Percentiles rank a stretch among this genome's conserved stretches.
phyloP scores from a whole-genome alignment of 2,797 vertebrate species.

The Halcyon chelicuti region DNA sequence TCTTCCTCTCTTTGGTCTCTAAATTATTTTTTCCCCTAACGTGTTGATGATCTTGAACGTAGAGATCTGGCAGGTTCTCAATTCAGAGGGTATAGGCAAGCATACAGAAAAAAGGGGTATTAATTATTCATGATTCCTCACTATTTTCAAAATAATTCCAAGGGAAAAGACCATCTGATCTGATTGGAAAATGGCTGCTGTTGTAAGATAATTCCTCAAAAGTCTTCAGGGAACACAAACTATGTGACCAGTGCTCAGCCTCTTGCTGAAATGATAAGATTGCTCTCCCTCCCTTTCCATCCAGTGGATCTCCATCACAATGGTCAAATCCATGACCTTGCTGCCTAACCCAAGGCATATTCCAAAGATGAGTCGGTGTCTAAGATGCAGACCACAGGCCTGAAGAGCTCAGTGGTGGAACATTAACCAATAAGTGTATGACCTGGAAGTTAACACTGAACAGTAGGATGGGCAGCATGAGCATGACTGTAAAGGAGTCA shows the following conservation, averaged over 20 bases:
- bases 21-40: neutral
- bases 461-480: neutral
- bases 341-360: neutral
- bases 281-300: neutral
- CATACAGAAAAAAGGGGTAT: neutral
- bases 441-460: neutral
- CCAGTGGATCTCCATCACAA: neutral
- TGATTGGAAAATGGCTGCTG: neutral
- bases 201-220: neutral
- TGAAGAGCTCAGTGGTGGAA: neutral
- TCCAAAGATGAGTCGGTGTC: neutral
- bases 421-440: neutral
- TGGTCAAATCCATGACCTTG: neutral
- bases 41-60: neutral
- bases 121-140: neutral
- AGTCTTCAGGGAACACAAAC: neutral
- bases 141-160: neutral
- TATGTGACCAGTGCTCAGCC: neutral
- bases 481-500: rapidly evolving
- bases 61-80: neutral
- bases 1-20: constrained; percentile 3
- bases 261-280: neutral
- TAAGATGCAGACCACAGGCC: neutral
- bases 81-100: neutral
- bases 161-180: neutral